A percentile compares a stretch with the other conserved stretches of the same genome.
Evolutionary conservation across 2,113 vertebrate genomes (phyloP).

Genomic region (Pogonocichla stellata): DNA sequence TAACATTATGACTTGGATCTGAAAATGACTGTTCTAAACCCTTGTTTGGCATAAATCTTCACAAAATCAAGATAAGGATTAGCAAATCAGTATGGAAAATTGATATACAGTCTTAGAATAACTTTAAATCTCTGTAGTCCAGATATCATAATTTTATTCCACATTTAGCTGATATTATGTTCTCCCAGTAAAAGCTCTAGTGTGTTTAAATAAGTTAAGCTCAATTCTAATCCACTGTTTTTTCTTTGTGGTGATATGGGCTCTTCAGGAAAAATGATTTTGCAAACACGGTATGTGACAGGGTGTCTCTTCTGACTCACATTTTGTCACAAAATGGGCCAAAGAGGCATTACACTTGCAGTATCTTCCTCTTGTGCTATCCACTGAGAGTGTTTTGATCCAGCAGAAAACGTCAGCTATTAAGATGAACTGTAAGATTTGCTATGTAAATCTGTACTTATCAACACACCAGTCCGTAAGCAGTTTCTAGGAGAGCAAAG

Average conservation of each 20-base stretch:
- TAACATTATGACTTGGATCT: neutral
- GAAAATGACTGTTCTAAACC: neutral
- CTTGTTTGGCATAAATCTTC: neutral
- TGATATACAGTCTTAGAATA: neutral
- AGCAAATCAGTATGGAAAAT: neutral
- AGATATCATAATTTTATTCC: neutral
- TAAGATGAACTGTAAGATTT: neutral
- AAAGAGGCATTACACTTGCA: neutral
- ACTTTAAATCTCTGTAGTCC: neutral
- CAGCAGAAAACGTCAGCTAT: neutral
- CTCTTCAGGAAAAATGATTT: neutral
- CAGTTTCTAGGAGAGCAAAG: neutral
- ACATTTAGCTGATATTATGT: neutral
- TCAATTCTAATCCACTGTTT: neutral
- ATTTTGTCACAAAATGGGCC: neutral
- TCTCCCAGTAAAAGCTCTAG: neutral
- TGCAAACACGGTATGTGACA: neutral
- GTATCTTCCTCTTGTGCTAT: neutral
- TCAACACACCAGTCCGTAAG: neutral
- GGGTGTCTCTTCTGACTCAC: neutral
- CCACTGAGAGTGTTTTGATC: neutral
- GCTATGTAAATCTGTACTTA: neutral
- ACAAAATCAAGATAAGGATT: neutral
- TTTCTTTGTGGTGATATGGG: neutral
- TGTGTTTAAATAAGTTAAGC: neutral